phyloP scores from a whole-genome alignment of 1,140 invertebrate genomes.

The Drosophila varians region DNA sequence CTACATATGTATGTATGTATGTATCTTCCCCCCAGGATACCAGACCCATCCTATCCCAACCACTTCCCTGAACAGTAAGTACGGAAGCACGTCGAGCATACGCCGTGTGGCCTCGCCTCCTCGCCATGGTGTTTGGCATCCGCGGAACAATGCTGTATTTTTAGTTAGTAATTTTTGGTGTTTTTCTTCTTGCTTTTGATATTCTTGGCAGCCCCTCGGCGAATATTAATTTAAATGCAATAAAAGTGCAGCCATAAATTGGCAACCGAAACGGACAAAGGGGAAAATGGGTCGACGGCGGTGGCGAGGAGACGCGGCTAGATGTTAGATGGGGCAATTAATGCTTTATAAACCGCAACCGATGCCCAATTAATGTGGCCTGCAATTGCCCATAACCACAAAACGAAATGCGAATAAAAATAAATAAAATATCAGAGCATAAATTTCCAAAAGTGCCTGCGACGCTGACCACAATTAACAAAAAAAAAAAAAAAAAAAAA shows the following conservation, averaged over 20 bases:
- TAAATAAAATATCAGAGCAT: constrained; percentile 26
- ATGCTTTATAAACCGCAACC: constrained; percentile 51
- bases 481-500: constrained; percentile 14
- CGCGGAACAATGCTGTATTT: constrained; percentile 44
- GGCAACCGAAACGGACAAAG: neutral
- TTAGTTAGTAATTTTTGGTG: constrained; percentile 32
- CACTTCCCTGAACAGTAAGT: constrained; percentile 27
- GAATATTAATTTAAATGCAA: constrained; percentile 56
- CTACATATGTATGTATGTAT: no score
- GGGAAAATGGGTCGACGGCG: neutral
- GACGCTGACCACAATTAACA: constrained; percentile 40
- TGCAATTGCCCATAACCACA: constrained; percentile 52
- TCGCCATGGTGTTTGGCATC: constrained; percentile 50
- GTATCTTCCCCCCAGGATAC: no score
- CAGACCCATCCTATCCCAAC: no score
- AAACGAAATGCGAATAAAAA: constrained; percentile 39
- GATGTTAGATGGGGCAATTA: constrained; percentile 45
- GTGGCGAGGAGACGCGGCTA: constrained; percentile 1
- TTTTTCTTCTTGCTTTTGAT: neutral
- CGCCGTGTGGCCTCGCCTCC: constrained; percentile 24
- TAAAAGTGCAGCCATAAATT: constrained; percentile 48
- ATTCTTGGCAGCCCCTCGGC: constrained; percentile 16
- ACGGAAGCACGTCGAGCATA: constrained; percentile 49
- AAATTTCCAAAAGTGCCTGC: constrained; percentile 54
- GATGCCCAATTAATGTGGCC: constrained; percentile 64